Evolutionary conservation across 1,140 invertebrate genomes (phyloP).

Genomic region (Bombus consobrinus): DNA sequence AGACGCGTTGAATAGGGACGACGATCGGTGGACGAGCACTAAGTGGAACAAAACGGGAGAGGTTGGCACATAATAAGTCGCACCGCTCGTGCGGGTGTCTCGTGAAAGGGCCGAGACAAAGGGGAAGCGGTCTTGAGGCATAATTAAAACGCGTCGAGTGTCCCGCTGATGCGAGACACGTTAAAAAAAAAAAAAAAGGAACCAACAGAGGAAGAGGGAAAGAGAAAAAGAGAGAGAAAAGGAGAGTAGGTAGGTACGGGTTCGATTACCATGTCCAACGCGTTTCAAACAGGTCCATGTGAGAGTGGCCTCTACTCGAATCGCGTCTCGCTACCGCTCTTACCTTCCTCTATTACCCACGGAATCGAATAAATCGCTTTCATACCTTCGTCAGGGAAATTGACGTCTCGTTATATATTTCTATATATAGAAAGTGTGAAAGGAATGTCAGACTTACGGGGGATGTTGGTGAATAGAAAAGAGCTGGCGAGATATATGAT

Average conservation of each 20-base stretch:
- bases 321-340: conserved; percentile 17
- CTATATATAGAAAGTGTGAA: conserved; percentile 4
- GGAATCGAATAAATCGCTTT: conserved; percentile 36
- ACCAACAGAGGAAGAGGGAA: neutral
- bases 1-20: conserved; percentile 56
- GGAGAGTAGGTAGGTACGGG: conserved; percentile 36
- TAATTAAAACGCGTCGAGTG: conserved; percentile 79
- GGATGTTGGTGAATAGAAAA: neutral
- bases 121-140: conserved; percentile 67
- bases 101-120: conserved; percentile 73
- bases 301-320: conserved; percentile 54
- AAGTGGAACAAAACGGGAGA: conserved; percentile 59
- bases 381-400: conserved; percentile 29
- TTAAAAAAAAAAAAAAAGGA: conserved; percentile 2
- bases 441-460: neutral
- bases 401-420: conserved; percentile 37
- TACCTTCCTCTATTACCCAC: neutral
- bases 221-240: conserved; percentile 47
- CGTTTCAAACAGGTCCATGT: conserved; percentile 45
- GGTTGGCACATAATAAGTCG: conserved; percentile 66
- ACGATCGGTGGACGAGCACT: conserved; percentile 38
- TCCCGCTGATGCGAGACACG: conserved; percentile 63
- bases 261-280: conserved; percentile 70
- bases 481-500: neutral
- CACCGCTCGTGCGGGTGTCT: conserved; percentile 66